Evolutionary conservation across 2,113 vertebrate species (phyloP).

Genomic region (Vulpes vulpes): DNA sequence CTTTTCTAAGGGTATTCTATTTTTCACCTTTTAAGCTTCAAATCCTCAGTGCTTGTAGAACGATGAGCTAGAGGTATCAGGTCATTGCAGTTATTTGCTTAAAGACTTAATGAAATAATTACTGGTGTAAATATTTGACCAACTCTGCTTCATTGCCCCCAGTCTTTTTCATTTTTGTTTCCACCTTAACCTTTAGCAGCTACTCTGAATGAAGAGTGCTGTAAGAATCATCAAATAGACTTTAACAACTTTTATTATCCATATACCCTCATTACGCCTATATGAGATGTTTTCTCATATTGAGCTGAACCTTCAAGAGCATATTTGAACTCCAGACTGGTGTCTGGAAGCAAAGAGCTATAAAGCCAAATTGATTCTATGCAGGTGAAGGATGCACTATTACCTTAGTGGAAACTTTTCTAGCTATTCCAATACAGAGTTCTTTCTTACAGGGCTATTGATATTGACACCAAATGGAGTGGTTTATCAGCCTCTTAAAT

Average conservation of each 20-base stretch:
- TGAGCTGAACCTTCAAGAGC: conserved; percentile 64
- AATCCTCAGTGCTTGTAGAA: conserved; percentile 60
- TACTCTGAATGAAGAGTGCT: conserved; percentile 59
- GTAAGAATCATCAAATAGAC: background rate
- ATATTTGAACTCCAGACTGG: conserved; percentile 46
- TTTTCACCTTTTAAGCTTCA: conserved; percentile 71
- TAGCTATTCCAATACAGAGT: conserved; percentile 60
- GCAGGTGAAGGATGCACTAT: conserved; percentile 30
- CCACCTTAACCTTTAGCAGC: conserved; percentile 60
- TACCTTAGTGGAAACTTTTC: conserved; percentile 36
- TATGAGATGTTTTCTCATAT: conserved; percentile 30
- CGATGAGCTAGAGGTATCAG: conserved; percentile 54
- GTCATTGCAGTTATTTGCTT: conserved; percentile 42
- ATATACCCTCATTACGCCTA: background rate
- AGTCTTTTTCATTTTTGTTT: conserved; percentile 43
- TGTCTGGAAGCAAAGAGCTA: conserved; percentile 66
- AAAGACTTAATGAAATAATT: conserved; percentile 51
- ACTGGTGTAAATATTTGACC: conserved; percentile 56
- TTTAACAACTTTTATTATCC: conserved; percentile 56
- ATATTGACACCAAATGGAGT: conserved; percentile 72
- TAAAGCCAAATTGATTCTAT: conserved; percentile 73
- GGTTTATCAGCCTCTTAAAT: conserved; percentile 65
- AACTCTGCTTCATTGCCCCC: background rate
- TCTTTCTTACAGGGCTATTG: conserved; percentile 73
- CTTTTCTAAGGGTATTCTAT: conserved; percentile 73